phyloP scores from a whole-genome alignment of 2,888 invertebrate species.

The Bugulina stolonifera region DNA sequence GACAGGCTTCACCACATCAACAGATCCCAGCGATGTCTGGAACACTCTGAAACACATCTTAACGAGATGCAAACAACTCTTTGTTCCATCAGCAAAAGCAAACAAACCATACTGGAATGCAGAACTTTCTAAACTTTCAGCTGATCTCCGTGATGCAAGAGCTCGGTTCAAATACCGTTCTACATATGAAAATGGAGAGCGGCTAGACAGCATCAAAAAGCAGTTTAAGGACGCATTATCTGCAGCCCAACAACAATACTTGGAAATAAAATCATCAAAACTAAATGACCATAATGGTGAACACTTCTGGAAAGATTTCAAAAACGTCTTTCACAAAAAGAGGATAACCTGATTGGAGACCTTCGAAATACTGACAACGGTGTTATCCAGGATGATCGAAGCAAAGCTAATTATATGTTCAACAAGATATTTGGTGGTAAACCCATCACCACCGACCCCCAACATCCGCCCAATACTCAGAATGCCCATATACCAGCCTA shows the following conservation, averaged over 20 bases:
- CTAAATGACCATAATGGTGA: slow-evolving; percentile 17
- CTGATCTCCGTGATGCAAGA: not conserved
- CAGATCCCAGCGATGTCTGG: slow-evolving; percentile 17
- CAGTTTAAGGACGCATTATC: not conserved
- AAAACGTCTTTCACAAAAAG: not conserved
- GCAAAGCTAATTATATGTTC: slow-evolving; percentile 7
- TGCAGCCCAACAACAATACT: slow-evolving; percentile 17
- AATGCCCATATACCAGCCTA: not conserved
- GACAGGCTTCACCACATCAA: not conserved
- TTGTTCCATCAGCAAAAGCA: not conserved
- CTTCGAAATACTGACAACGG: not conserved
- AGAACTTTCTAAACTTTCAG: slow-evolving; percentile 17
- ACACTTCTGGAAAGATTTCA: slow-evolving; percentile 14
- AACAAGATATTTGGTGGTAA: slow-evolving; percentile 5
- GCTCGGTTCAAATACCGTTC: slow-evolving; percentile 8
- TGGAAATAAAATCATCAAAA: not conserved
- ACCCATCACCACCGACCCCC: not conserved
- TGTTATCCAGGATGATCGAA: not conserved
- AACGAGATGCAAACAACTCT: slow-evolving; percentile 14
- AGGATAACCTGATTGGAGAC: slow-evolving; percentile 12
- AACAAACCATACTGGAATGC: slow-evolving; percentile 14
- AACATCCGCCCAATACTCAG: not conserved
- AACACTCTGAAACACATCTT: not conserved
- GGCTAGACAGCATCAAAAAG: not conserved
- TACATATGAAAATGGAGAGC: slow-evolving; percentile 3